Percentiles rank a stretch among this genome's conserved stretches.
These are phyloP conservation scores for Corydoras sp. DNA, from an alignment of 2,113 vertebrate species.

Conservation along the genomic window DNA sequence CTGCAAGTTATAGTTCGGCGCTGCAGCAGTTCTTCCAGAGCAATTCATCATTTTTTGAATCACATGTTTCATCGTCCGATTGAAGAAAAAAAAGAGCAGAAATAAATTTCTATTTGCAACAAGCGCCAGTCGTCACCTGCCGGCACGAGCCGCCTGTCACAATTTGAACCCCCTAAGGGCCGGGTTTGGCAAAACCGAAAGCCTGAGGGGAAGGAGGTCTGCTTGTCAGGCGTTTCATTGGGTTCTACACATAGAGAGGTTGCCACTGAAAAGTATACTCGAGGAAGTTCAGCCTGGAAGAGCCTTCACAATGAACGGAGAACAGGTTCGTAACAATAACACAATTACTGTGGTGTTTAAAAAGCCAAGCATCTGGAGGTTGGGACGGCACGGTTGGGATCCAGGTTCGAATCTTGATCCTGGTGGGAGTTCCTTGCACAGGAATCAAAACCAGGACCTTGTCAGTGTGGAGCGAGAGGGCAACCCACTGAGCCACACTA, in stretches of 20 bases:
- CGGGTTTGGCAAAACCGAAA: not conserved
- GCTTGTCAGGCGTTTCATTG: constrained; percentile 43
- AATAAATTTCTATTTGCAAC: constrained; percentile 21
- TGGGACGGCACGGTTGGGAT: no score
- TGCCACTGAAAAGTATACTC: constrained; percentile 25
- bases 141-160: constrained; percentile 5
- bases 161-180: constrained; percentile 6
- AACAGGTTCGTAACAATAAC: not conserved
- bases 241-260: constrained; percentile 24
- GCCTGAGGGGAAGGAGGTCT: constrained; percentile 22
- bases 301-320: not conserved
- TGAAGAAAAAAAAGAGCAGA: not conserved
- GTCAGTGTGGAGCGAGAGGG: no score
- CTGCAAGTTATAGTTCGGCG: no score
- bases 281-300: constrained; percentile 35
- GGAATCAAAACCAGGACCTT: no score
- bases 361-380: constrained; percentile 1
- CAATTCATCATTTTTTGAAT: not conserved
- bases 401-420: no score
- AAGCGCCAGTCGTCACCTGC: constrained; percentile 16
- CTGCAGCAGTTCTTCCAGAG: no score
- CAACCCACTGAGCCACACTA: no score
- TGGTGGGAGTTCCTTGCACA: no score
- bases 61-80: not conserved
- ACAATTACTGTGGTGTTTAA: no score